Percentiles rank a stretch among this genome's conserved stretches.
phyloP scores from a whole-genome alignment of 1,140 invertebrate species.

The Seison nebaliae region DNA sequence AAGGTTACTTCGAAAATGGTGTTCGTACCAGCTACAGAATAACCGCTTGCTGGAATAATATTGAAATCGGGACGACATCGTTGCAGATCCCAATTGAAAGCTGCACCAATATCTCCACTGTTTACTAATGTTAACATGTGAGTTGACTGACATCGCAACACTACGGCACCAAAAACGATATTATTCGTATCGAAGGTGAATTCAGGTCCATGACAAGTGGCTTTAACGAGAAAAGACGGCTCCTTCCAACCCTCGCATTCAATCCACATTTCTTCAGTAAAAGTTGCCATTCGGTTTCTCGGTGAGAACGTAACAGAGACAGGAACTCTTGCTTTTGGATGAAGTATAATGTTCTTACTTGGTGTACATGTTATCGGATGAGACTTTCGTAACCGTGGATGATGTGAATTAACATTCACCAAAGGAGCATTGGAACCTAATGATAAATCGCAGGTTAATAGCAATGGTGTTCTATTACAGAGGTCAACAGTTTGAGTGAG shows the following conservation, averaged over 20 bases:
- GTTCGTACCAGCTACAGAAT: constrained; percentile 27
- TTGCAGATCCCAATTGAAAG: constrained; percentile 25
- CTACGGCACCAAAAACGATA: constrained; percentile 24
- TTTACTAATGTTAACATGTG: constrained; percentile 25
- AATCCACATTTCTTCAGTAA: constrained; percentile 23
- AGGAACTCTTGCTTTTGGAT: neutral
- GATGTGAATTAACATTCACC: neutral
- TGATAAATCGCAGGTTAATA: neutral
- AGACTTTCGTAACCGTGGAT: neutral
- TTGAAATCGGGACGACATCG: constrained; percentile 23
- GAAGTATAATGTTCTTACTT: neutral
- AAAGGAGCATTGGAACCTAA: constrained; percentile 3
- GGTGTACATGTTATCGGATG: neutral
- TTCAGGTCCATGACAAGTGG: constrained; percentile 25
- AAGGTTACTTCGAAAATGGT: constrained; percentile 27
- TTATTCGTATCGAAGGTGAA: constrained; percentile 21
- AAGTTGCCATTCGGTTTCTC: constrained; percentile 18
- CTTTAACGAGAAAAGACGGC: constrained; percentile 24
- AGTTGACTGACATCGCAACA: constrained; percentile 21
- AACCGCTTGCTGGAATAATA: constrained; percentile 23
- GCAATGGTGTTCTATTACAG: neutral
- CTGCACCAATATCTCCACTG: constrained; percentile 26
- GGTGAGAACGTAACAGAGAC: neutral
- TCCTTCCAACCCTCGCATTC: constrained; percentile 23
- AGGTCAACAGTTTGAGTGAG: neutral